These are phyloP conservation scores for Ceramica pisi DNA, from an alignment of 2,888 invertebrate genomes.

Conservation along the genomic window DNA sequence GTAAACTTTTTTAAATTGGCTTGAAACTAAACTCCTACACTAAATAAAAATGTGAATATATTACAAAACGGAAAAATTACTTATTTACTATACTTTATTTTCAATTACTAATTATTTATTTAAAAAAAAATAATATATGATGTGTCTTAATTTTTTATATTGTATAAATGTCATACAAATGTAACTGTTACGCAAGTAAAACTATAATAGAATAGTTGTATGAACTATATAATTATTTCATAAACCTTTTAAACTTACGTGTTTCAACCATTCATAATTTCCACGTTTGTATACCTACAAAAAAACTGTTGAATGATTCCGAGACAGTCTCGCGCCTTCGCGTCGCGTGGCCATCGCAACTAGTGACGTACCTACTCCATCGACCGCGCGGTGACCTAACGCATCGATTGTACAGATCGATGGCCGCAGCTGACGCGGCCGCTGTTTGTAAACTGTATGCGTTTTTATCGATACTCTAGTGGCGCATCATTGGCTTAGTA, in stretches of 20 bases:
- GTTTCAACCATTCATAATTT: background rate
- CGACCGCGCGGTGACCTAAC: conserved; percentile 67
- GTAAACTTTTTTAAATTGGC: background rate
- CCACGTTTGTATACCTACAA: background rate
- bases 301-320: background rate
- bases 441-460: conserved; percentile 68
- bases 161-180: no score
- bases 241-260: background rate
- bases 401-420: conserved; percentile 73
- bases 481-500: conserved; percentile 46
- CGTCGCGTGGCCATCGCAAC: conserved; percentile 35
- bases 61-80: background rate
- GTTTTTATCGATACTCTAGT: conserved; percentile 61
- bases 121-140: no score
- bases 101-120: no score
- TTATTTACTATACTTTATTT: background rate
- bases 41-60: background rate
- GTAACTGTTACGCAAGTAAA: background rate
- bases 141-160: no score
- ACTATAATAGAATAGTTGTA: background rate
- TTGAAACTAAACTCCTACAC: background rate
- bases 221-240: background rate
- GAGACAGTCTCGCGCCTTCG: conserved; percentile 5
- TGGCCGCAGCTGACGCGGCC: conserved; percentile 70
- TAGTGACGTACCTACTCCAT: conserved; percentile 79